These are phyloP conservation scores for Tarsius wallacei DNA, from an alignment of 2,797 vertebrate genomes.

Conservation along the genomic window DNA sequence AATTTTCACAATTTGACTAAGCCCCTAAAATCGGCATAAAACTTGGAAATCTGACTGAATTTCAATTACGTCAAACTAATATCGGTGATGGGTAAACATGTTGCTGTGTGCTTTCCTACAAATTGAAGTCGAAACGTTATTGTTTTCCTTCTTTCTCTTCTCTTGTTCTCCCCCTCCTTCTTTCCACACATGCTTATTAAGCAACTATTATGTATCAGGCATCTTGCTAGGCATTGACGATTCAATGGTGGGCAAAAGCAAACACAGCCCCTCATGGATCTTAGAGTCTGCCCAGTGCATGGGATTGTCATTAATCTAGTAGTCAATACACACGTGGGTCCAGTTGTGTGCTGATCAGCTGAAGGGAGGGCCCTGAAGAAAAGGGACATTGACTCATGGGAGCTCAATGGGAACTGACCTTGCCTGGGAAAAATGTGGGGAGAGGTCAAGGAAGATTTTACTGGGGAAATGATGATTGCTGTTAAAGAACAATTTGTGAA, in stretches of 20 bases:
- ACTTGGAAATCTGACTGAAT: not conserved
- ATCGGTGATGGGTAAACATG: not conserved
- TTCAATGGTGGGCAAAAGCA: not conserved
- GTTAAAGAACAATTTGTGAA: not conserved
- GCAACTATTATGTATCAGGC: not conserved
- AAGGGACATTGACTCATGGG: not conserved
- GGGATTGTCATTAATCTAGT: not conserved
- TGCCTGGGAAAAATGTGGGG: not conserved
- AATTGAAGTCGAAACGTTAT: not conserved
- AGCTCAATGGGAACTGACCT: not conserved
- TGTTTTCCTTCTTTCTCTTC: not conserved
- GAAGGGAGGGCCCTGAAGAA: not conserved
- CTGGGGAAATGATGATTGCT: not conserved
- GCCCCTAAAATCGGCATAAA: constrained; percentile 25
- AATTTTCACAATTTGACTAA: not conserved
- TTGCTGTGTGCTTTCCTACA: not conserved
- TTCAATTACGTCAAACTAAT: not conserved
- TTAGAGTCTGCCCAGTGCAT: not conserved
- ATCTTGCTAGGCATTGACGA: not conserved
- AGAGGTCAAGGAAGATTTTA: not conserved
- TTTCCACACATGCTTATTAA: not conserved
- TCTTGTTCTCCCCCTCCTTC: not conserved
- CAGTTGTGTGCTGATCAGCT: not conserved
- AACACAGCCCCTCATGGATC: not conserved
- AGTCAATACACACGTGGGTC: not conserved